phyloP scores from a whole-genome alignment of 1,140 invertebrate genomes.

The Zaprionus vittiger region DNA sequence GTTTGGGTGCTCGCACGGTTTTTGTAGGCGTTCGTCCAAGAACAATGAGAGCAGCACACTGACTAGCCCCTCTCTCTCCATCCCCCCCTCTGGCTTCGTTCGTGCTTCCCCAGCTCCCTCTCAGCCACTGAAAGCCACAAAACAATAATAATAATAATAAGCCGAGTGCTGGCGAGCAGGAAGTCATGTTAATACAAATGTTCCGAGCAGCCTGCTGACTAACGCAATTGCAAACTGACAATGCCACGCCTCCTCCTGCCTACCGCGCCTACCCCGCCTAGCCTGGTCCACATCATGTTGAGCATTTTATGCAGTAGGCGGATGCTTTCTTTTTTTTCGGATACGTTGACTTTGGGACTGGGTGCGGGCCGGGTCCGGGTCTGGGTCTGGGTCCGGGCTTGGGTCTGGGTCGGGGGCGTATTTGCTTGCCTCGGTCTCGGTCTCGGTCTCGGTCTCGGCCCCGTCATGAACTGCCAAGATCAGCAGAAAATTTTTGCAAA shows the following conservation, averaged over 20 bases:
- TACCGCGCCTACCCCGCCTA: neutral
- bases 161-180: slow-evolving; percentile 31
- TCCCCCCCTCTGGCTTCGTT: neutral
- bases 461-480: slow-evolving; percentile 74
- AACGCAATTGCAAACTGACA: slow-evolving; percentile 76
- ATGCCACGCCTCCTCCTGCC: slow-evolving; percentile 13
- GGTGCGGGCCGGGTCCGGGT: neutral
- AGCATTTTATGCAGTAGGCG: slow-evolving; percentile 66
- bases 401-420: slow-evolving; percentile 31
- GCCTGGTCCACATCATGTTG: neutral
- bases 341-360: neutral
- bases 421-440: slow-evolving; percentile 50
- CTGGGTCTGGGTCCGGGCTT: neutral
- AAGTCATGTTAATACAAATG: slow-evolving; percentile 82
- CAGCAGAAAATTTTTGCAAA: slow-evolving; percentile 81
- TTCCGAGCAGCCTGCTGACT: slow-evolving; percentile 72
- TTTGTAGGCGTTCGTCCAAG: slow-evolving; percentile 50
- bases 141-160: slow-evolving; percentile 78
- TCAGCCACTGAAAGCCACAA: slow-evolving; percentile 55
- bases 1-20: slow-evolving; percentile 51
- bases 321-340: neutral
- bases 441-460: slow-evolving; percentile 36
- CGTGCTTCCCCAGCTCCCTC: neutral
- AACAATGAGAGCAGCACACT: slow-evolving; percentile 47
- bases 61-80: neutral